Base-by-base conservation (phyloP, 2,113 vertebrate genomes). In the Parus major region DNA sequence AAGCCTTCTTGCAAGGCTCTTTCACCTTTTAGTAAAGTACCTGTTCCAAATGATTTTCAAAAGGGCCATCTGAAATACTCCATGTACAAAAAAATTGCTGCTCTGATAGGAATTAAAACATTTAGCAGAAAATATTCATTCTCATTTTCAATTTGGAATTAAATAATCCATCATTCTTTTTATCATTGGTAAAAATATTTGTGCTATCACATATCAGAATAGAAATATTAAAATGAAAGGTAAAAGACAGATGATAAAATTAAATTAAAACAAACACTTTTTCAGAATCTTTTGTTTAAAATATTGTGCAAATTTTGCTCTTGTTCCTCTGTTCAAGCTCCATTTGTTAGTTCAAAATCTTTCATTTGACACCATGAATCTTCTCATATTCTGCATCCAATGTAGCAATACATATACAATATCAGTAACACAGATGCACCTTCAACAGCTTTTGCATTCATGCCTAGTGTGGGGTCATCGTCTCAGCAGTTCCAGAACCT, bases 331-430 rank as follows among this genome's bases (percentile, higher is more conserved):
- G 2, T 39, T 36, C 13, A 50, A 76, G 33, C 8, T 66, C 22
- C 22, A 7, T 29, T 41, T 87, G 5, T 59, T 59, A 52, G n/a
- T 41, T 69, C 7, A 64, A 80, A 79, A 18, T 47, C 23, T 55
- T 41, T 61, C 28, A 84, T 65, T 22, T 8, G 3, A n/a, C 35
- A 28, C 5, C 28, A 23, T 9, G 23, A 36, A 57, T 46, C 15
- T 65, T 53, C n/a, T 89, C 49, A 47, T 65, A 18, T 14, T 72
- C 63, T 78, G 33, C 1, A 3, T 33, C 27, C 2, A 69, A 2
- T 4, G 7, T 16, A 79, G 21, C 9, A 65, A 39, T 36, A 23
- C 6, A 16, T n/a, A 41, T 0, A 3, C 55, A 41, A 1, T 28
- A 29, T 53, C 42, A 73, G 33, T 23, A n/a, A 56, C 9, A 55